phyloP scores from a whole-genome alignment of 1,140 invertebrate genomes.

The Panagrolaimus sp. region DNA sequence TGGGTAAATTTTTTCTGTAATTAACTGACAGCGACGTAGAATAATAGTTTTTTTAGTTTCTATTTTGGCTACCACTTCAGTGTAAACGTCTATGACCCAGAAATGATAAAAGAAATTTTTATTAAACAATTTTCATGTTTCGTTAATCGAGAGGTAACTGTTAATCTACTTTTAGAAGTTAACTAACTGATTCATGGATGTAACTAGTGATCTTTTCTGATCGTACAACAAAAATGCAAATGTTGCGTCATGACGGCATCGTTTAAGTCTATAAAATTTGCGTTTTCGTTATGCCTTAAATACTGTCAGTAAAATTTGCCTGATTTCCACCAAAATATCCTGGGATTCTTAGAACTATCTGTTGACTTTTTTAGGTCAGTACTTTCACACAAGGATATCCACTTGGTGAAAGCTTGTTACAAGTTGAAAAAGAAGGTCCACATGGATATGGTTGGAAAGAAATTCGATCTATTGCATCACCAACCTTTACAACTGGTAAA shows the following conservation, averaged over 20 bases:
- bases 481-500: constrained; percentile 8
- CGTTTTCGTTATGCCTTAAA: too few relatives aligned
- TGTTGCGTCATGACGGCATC: too few relatives aligned
- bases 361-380: background rate
- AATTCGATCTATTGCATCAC: background rate
- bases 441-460: constrained; percentile 11
- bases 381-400: constrained; percentile 8
- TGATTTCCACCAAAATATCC: too few relatives aligned
- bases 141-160: constrained; percentile 57
- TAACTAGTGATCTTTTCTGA: too few relatives aligned
- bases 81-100: constrained; percentile 57
- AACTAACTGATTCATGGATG: background rate
- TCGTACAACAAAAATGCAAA: too few relatives aligned
- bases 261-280: too few relatives aligned
- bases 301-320: too few relatives aligned
- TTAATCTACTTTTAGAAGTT: too few relatives aligned
- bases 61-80: constrained; percentile 12
- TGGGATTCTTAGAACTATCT: too few relatives aligned
- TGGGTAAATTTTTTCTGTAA: too few relatives aligned
- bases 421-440: background rate
- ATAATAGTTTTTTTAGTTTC: background rate
- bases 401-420: constrained; percentile 2
- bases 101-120: constrained; percentile 59
- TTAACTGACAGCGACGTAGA: too few relatives aligned
- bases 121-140: constrained; percentile 60